Percentiles rank a stretch among this genome's conserved stretches.
Conservation (phyloP, 2,888 invertebrate genomes). For the Marasmarcha lunaedactyla region DNA sequence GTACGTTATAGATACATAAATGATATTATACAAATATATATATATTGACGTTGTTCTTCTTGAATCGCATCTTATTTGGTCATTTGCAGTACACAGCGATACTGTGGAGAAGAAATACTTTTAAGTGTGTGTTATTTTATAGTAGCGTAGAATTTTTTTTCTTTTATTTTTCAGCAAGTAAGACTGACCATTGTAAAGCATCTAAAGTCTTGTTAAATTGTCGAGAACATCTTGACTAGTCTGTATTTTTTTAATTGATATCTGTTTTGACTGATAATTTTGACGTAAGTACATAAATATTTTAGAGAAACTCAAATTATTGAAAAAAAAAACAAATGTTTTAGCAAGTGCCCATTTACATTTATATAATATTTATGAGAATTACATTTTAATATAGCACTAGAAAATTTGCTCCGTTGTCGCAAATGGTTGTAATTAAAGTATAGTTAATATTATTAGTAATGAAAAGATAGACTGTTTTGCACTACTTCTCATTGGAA, state of each 20-base stretch:
- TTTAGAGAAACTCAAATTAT: constrained; percentile 8
- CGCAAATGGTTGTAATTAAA: constrained; percentile 65
- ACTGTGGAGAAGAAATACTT: constrained; percentile 20
- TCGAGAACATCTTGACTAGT: no score
- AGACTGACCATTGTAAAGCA: background rate
- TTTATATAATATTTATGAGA: constrained; percentile 38
- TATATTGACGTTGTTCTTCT: constrained; percentile 28
- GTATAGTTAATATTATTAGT: constrained; percentile 55
- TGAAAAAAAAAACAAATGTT: constrained; percentile 12
- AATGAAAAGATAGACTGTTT: constrained; percentile 62
- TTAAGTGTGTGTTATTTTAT: background rate
- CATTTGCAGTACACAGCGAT: constrained; percentile 28
- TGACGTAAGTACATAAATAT: background rate
- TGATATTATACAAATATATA: constrained; percentile 22
- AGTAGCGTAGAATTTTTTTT: background rate
- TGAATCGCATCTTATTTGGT: constrained; percentile 30
- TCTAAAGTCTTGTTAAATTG: background rate
- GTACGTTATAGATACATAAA: constrained; percentile 55
- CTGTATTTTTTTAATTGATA: background rate
- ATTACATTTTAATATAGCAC: constrained; percentile 32
- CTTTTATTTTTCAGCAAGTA: background rate
- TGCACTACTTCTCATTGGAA: constrained; percentile 52
- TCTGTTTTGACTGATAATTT: background rate
- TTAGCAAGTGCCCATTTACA: constrained; percentile 8
- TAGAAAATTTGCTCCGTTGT: constrained; percentile 62